Evolutionary conservation across 1,140 invertebrate genomes (phyloP), one percentile per base, ranked within the genome.

Genomic region (Eumeta japonica): DNA sequence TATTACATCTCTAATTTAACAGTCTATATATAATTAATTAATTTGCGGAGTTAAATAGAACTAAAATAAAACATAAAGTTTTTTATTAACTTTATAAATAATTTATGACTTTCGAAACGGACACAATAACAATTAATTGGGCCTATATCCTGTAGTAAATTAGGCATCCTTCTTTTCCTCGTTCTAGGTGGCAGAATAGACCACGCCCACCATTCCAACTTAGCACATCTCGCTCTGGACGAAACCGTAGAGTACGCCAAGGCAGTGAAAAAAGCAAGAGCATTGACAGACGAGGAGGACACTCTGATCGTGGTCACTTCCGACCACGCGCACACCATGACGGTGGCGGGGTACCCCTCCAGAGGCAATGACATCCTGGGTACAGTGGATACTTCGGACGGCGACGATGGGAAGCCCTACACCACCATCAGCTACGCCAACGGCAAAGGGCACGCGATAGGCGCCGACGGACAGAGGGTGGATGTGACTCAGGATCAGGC

Each of bases 341-440:
- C 79, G 1, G 74, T 86, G 15, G 79, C 79, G 27, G 86, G 85
- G 1, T 88, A 90, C 51, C 81, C 87, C 0, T 76, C 75, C 2
- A 70, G 87, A 47, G 87, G 86, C 18, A 84, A 83, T 49, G 75
- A 85, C 49, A 86, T 90, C 31, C 77, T 86, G 2, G 81, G 82
- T 3, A 43, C 51, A 1, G 66, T 67, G 4, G 73, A 77, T 2
- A 78, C 65, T 0, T 34, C 61, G 0, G 60, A 54, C 0, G 78
- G 70, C 3, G 49, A 74, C 0, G 87, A 90, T 62, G 72, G 77
- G 1, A 72, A 83, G 47, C 84, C 85, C 0, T 90, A 88, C 52
- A 81, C 85, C 0, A 86, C 86, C 0, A 78, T 92, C 10, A 80
- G 82, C 7, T 90, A 90, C 52, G 85, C 84, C 3, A 89, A 89